A percentile compares a stretch with the other conserved stretches of the same genome.
Evolutionary conservation across 2,113 vertebrate genomes (phyloP).

Genomic region (Engraulis encrasicolus): DNA sequence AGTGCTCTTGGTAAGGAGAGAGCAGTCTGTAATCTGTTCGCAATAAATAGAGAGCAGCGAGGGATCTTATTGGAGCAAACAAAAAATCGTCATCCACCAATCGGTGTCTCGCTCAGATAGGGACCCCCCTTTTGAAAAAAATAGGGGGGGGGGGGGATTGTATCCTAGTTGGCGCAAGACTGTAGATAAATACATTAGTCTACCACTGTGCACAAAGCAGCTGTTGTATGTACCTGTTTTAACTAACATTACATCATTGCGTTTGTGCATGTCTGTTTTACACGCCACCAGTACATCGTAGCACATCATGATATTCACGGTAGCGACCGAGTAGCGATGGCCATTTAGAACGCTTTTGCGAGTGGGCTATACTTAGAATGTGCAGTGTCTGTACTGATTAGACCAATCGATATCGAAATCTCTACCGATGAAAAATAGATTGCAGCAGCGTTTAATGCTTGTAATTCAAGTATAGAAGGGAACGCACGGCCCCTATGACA

Average conservation of each 20-base stretch:
- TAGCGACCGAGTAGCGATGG: neutral
- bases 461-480: constrained; percentile 38
- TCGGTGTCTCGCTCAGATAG: constrained; percentile 84
- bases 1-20: constrained; percentile 94
- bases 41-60: constrained; percentile 95
- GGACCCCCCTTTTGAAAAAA: constrained; percentile 79
- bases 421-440: neutral
- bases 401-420: neutral
- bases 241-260: neutral
- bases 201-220: constrained; percentile 17
- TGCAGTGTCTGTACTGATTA: neutral
- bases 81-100: constrained; percentile 96
- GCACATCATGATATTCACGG: neutral
- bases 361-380: neutral
- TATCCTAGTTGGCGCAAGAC: constrained; percentile 71
- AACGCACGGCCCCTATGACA: constrained; percentile 37
- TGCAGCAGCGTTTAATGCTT: constrained; percentile 3
- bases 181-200: constrained; percentile 51
- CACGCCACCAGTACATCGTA: neutral
- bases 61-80: constrained; percentile 89
- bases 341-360: neutral
- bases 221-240: neutral
- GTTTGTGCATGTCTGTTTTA: neutral
- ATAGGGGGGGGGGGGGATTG: constrained; percentile 65
- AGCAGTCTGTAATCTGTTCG: constrained; percentile 92